phyloP scores from a whole-genome alignment of 2,797 vertebrate species.

The Pseudochirops corinnae region DNA sequence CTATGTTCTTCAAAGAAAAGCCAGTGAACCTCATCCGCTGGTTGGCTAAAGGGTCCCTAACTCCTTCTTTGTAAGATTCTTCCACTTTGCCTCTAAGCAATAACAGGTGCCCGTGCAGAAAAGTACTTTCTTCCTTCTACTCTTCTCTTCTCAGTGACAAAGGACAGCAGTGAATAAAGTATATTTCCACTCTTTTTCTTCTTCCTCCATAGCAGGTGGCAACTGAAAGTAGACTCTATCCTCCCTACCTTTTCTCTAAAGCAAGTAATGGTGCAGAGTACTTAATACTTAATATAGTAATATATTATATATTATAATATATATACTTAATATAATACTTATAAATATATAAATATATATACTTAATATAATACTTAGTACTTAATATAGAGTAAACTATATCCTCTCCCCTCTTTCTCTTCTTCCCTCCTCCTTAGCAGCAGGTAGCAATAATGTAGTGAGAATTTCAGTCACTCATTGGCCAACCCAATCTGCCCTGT shows the following conservation, averaged over 20 bases:
- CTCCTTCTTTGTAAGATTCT: background rate
- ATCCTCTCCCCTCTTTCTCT: background rate
- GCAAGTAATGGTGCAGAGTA: background rate
- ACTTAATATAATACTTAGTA: too few relatives aligned
- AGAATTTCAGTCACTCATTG: background rate
- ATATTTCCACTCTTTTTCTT: background rate
- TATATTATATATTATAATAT: too few relatives aligned
- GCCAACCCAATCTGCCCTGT: background rate
- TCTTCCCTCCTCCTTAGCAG: background rate
- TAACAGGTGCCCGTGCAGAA: background rate
- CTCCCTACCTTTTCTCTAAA: background rate
- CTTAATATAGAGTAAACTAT: background rate
- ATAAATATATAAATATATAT: too few relatives aligned
- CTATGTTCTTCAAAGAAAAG: background rate
- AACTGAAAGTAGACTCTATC: background rate
- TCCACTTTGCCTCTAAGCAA: background rate
- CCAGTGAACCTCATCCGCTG: background rate
- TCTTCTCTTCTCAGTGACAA: background rate
- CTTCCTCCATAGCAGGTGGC: background rate
- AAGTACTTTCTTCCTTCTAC: background rate
- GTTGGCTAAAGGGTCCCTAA: background rate
- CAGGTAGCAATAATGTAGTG: background rate
- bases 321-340: too few relatives aligned
- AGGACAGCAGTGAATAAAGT: background rate
- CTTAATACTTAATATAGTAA: too few relatives aligned